A percentile compares a stretch with the other conserved stretches of the same genome.
Evolutionary conservation across 1,140 invertebrate genomes (phyloP).

Genomic region (Arion vulgaris): DNA sequence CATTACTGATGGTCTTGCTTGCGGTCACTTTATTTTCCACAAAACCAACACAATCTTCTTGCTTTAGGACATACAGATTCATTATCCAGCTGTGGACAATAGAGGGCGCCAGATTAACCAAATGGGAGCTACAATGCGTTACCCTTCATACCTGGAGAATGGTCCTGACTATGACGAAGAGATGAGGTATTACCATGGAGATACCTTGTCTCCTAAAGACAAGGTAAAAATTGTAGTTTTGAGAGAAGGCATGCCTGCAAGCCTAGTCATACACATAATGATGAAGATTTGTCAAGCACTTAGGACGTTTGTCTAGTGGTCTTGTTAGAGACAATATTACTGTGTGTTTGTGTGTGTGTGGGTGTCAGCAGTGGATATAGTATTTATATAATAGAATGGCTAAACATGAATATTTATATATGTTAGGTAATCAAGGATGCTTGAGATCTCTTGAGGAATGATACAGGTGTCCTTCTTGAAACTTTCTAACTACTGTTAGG

Average conservation of each 20-base stretch:
- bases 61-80: slow-evolving; percentile 27
- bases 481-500: too few relatives aligned
- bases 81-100: slow-evolving; percentile 49
- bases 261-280: neutral
- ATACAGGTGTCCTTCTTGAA: too few relatives aligned
- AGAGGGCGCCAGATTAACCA: slow-evolving; percentile 58
- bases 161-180: slow-evolving; percentile 68
- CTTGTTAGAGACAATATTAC: too few relatives aligned
- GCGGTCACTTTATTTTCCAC: neutral
- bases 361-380: too few relatives aligned
- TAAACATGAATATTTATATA: too few relatives aligned
- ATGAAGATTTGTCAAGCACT: too few relatives aligned
- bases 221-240: slow-evolving; percentile 57
- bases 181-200: slow-evolving; percentile 68
- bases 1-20: neutral
- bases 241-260: neutral
- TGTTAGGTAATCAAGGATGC: too few relatives aligned
- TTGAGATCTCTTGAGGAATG: too few relatives aligned
- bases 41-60: slow-evolving; percentile 9
- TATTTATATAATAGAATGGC: too few relatives aligned
- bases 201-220: slow-evolving; percentile 64
- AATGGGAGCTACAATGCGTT: slow-evolving; percentile 61
- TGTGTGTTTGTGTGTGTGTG: too few relatives aligned
- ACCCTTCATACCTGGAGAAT: slow-evolving; percentile 66
- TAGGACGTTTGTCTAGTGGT: too few relatives aligned